Evolutionary conservation across 2,797 vertebrate species (phyloP), one percentile per base, ranked within the genome.

Genomic region (Pseudopleuronectes americanus): DNA sequence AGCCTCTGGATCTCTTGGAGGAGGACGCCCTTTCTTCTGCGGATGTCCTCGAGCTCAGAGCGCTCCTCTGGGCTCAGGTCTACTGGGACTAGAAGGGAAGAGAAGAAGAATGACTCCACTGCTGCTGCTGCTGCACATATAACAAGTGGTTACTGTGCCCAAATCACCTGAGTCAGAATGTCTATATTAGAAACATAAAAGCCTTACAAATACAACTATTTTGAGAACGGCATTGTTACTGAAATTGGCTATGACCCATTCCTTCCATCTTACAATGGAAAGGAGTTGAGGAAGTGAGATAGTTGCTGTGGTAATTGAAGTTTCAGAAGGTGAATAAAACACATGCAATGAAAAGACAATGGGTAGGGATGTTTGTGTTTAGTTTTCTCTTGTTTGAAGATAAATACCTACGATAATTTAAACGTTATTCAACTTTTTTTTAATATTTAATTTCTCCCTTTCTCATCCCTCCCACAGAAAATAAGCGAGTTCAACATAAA

Each of bases 1-100:
- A 99, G 94, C 59, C 97, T 95, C 92, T 97, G 97, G 92, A 98
- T 99, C 94, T 99, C 97, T 71, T 96, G 96, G 87, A 99, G 92
- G 83, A 99, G 93, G 84, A 97, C 95, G 58, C 96, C 96, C 84
- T 99, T 99, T 69, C 97, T 95, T 57, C 96, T 91, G 2, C 96
- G 96, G 86, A 98, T 99, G 92, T 96, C 96, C 91, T 97, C 97
- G 80, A 98, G 93, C 93, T 99, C 97, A 13, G 95, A 95, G 71
- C 96, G 95, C 92, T 98, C 97, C 90, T 97, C 97, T 1, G 95
- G 94, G 68, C 96, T 97, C 87, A 95, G 92, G 88, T 95, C 94
- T 84, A 94, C 93, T 63, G 94, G 94, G 91, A 95, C 94, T 91
- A 78, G 8, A 75, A 56, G 63, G 78, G 69, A 80, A 86, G 67